Conservation (phyloP, 1,140 invertebrate genomes). For the Drosophila parvula region DNA sequence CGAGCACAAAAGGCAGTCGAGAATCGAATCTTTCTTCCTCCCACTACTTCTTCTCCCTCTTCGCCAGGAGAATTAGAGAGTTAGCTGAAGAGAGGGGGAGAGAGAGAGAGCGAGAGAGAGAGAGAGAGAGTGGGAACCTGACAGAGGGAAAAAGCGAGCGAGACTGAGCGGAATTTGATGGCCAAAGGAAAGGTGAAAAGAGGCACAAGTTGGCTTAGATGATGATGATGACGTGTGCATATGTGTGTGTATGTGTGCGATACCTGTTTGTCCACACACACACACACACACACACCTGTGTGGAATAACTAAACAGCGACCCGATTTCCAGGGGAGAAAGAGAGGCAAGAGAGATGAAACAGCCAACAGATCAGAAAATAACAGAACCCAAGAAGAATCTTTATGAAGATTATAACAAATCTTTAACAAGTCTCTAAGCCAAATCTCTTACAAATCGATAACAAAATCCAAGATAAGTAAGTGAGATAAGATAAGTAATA, state of each 20-base stretch:
- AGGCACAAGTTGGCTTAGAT: constrained; percentile 63
- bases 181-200: constrained; percentile 75
- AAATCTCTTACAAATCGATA: not conserved
- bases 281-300: constrained; percentile 35
- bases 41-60: constrained; percentile 8
- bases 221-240: constrained; percentile 41
- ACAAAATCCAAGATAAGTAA: not conserved
- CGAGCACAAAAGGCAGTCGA: constrained; percentile 40
- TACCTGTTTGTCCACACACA: constrained; percentile 60
- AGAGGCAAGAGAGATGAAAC: constrained; percentile 19
- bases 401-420: constrained; percentile 33
- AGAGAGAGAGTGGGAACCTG: constrained; percentile 30
- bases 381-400: constrained; percentile 35
- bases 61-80: not conserved
- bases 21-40: constrained; percentile 34
- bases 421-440: constrained; percentile 17
- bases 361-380: constrained; percentile 20
- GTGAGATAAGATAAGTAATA: too few relatives aligned
- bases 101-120: constrained; percentile 9
- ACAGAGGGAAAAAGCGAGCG: constrained; percentile 38
- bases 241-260: constrained; percentile 41
- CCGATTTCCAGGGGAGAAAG: constrained; percentile 57
- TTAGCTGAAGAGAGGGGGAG: not conserved
- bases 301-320: constrained; percentile 76
- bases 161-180: constrained; percentile 56